phyloP scores from a whole-genome alignment of 2,888 invertebrate genomes.

The Meiosimyza decipiens region DNA sequence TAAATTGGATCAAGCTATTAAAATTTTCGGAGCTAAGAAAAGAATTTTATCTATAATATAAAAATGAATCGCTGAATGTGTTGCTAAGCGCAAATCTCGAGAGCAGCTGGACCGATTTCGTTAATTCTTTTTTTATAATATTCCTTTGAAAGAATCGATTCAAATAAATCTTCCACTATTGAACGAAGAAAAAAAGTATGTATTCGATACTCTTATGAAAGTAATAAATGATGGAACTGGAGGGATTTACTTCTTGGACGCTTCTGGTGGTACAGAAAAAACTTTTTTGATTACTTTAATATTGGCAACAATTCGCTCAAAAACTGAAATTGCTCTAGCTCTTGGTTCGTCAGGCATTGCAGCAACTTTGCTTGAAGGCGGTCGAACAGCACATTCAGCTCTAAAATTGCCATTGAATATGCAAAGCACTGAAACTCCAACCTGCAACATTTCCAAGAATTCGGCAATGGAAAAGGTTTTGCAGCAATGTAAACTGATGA shows the following conservation, averaged over 20 bases:
- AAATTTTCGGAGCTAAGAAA: too few species aligned
- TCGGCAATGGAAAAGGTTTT: constrained; percentile 54
- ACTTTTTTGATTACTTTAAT: constrained; percentile 26
- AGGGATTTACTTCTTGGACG: constrained; percentile 34
- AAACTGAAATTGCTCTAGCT: constrained; percentile 21
- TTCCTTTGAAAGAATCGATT: constrained; percentile 30
- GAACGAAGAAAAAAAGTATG: constrained; percentile 35
- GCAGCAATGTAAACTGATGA: constrained; percentile 51
- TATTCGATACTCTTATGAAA: constrained; percentile 31
- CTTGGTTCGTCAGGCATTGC: constrained; percentile 45
- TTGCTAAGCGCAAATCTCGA: too few species aligned
- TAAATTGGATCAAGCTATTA: too few species aligned
- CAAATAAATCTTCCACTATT: constrained; percentile 37
- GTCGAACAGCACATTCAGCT: constrained; percentile 46
- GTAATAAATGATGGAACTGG: constrained; percentile 31
- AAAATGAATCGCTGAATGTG: too few species aligned
- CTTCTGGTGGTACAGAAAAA: constrained; percentile 30
- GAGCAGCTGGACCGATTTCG: too few species aligned
- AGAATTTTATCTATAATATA: too few species aligned
- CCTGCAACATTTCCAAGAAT: constrained; percentile 53
- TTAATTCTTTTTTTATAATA: too few species aligned
- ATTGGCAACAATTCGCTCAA: background rate
- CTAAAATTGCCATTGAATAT: constrained; percentile 45
- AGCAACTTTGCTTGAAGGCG: constrained; percentile 47
- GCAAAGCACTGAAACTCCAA: constrained; percentile 49